Base-by-base conservation (phyloP, 2,888 invertebrate species). In the Melanostoma scalare region DNA sequence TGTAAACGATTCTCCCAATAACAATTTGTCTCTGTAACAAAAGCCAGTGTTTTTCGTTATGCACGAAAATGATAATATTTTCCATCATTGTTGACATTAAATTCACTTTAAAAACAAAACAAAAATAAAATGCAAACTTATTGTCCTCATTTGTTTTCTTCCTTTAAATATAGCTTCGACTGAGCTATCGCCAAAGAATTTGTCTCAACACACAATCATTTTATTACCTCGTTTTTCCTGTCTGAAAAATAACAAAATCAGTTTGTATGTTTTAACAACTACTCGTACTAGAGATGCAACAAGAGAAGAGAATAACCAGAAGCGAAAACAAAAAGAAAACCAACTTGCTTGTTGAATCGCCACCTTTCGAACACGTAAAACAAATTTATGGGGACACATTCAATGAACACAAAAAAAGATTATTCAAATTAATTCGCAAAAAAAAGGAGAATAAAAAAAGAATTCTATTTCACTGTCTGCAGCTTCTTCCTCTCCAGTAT, bases 361-460 rank as follows among this genome's bases (percentile, higher is more conserved):
- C 73, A 79, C 61, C 73, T 68, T 68, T 52, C 8, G 40, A 52
- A 56, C n/a, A 73, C 35, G 56, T 56, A 74, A 48, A 60, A 50
- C 30, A 72, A 74, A 79, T 74, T 56, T 79, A 79, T 63, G 56
- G 44, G 30, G 40, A 31, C 67, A 76, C 42, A 44, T 42, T 42
- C 20, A 33, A 38, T 40, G 40, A 42, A 65, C 9, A 40, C 40
- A 52, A 60, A 55, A 52, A 48, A 42, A 67, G 20, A 72, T 53
- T 76, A 81, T 81, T 76, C 76, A 81, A 81, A 82, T 82, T 82
- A 81, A 77, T 82, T 73, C 78, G 30, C 67, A 48, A 46, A 42
- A 40, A 40, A 46, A 35, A 50, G 69, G 35, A 42, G 53, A 10
- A 61, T 20, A 67, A 75, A 53, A 52, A 56, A 56, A 58, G 58